Conservation (phyloP, 2,113 vertebrate genomes). For the Eira barbara region DNA sequence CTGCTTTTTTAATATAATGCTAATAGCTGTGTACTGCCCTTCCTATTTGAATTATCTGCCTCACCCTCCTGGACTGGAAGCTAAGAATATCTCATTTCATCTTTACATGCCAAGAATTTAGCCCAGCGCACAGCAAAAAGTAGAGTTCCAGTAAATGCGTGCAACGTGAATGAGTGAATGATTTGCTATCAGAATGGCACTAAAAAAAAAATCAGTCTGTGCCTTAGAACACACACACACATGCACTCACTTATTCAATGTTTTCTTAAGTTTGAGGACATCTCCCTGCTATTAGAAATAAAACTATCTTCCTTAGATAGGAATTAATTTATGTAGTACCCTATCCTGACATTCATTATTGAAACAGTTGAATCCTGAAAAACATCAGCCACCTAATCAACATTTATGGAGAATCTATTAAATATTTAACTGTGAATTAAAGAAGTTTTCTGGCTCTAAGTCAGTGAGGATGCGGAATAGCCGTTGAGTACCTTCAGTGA, state of each 20-base stretch:
- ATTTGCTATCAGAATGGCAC: not conserved
- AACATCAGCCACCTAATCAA: not conserved
- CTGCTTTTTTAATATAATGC: not conserved
- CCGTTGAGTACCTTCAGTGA: not conserved
- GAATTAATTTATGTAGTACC: not conserved
- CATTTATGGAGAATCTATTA: not conserved
- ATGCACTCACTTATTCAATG: not conserved
- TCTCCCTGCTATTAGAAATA: not conserved
- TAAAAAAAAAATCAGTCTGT: not conserved
- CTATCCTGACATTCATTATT: not conserved
- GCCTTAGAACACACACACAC: not conserved
- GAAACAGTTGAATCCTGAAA: not conserved
- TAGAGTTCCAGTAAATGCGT: not conserved
- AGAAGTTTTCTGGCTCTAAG: not conserved
- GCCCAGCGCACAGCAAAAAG: not conserved
- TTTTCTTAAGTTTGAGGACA: not conserved
- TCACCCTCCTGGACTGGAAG: not conserved
- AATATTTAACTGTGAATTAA: not conserved
- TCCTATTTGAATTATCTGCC: not conserved
- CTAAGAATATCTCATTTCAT: not conserved
- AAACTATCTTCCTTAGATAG: not conserved
- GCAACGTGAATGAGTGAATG: not conserved
- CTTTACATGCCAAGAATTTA: not conserved
- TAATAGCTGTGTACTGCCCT: not conserved
- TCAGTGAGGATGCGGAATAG: not conserved